These are phyloP conservation scores for Hirundichthys speculiger DNA, from an alignment of 2,113 vertebrate genomes.

Conservation along the genomic window DNA sequence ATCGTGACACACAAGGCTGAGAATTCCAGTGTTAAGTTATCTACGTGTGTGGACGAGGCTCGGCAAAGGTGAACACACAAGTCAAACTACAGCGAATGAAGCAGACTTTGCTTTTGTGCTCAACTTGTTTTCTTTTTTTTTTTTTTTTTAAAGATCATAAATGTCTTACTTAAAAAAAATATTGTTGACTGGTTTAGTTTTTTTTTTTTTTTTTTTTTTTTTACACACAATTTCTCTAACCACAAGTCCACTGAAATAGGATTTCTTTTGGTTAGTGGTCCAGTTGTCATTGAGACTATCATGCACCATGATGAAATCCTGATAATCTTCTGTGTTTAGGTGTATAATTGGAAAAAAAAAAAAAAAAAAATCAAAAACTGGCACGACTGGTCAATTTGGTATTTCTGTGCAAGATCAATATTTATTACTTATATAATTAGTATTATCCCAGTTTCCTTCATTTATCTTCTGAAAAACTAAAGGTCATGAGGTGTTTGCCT, in stretches of 20 bases:
- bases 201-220: no score
- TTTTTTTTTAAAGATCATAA: no score
- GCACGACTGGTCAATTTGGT: background rate
- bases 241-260: no score
- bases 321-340: background rate
- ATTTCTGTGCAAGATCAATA: background rate
- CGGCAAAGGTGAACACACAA: constrained; percentile 47
- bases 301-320: constrained; percentile 1
- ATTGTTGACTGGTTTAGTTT: no score
- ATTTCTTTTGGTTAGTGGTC: no score
- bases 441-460: background rate
- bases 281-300: background rate
- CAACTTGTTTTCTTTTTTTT: background rate
- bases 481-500: constrained; percentile 22
- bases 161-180: no score
- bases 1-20: constrained; percentile 55
- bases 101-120: constrained; percentile 13
- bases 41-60: constrained; percentile 30
- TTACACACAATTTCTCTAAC: no score
- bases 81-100: constrained; percentile 29
- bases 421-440: no score
- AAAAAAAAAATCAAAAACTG: background rate
- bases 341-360: background rate
- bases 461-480: background rate
- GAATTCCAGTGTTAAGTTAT: constrained; percentile 59